Base-by-base conservation (phyloP, 2,888 invertebrate genomes). In the Calliphora vomitoria region DNA sequence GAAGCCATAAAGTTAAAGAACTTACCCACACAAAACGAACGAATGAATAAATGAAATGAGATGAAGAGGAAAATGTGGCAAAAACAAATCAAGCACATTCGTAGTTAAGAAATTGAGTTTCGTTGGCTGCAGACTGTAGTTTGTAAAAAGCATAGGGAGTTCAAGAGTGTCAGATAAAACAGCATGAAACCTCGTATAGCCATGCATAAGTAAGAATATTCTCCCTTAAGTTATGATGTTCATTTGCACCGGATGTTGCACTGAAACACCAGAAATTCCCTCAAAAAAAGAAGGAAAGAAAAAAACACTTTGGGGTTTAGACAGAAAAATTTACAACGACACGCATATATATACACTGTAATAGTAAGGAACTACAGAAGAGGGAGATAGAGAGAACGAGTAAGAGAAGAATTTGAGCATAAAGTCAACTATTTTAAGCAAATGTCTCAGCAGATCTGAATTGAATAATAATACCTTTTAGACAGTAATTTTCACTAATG, bases 161-260 rank as follows among this genome's bases (percentile, higher is more conserved):
- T 35, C 38, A 31, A 55, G 35, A 78, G 5, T 20, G n/a, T 44
- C 25, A 55, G 44, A 18, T 55, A 74, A 55, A 72, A 53, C 8
- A 74, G 47, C 35, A 47, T n/a, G 31, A 47, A 75, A 68, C 47
- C 47, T 72, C 13, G 13, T 44, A 13, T 69, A 72, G 72, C 64
- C 44, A 66, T 38, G 25, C n/a, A 35, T 44, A 74, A 66, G 47
- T 18, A 58, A n/a, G 10, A 58, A 66, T 53, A 44, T 53, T 44
- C 53, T 55, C 74, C 82, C 79, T 71, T 31, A 85, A 75, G 69
- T 87, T 78, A 78, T 84, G 81, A 82, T 74, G 75, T 64, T 75
- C 79, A 79, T 85, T 87, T 87, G 74, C 78, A 79, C 68, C 87
- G 85, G 87, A 87, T 87, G 85, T 79, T 85, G 78, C 75, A 85